phyloP scores from a whole-genome alignment of 2,113 vertebrate genomes.

The Oceanites oceanicus region DNA sequence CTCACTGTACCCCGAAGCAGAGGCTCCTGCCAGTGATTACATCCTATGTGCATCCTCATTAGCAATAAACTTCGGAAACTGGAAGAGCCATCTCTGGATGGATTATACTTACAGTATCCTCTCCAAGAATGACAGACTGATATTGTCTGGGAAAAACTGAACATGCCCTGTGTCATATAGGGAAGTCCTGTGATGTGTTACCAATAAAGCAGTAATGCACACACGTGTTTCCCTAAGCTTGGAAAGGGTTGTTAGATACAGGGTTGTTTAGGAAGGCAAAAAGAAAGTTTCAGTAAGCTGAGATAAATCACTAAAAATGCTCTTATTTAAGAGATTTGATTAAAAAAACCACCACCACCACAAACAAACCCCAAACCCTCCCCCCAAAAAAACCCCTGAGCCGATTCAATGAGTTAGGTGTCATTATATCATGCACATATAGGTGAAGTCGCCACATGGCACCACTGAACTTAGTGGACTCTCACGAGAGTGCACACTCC shows the following conservation, averaged over 20 bases:
- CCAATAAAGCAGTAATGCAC: not conserved
- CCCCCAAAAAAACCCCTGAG: not conserved
- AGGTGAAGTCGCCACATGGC: not conserved
- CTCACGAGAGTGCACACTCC: not conserved
- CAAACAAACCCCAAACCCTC: not conserved
- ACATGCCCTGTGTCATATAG: not conserved
- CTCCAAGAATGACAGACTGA: conserved; percentile 55
- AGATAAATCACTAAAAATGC: not conserved
- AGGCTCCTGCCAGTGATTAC: conserved; percentile 59
- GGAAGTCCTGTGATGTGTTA: not conserved
- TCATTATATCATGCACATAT: not conserved
- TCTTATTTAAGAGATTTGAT: not conserved
- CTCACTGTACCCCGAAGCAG: conserved; percentile 45
- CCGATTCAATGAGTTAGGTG: not conserved
- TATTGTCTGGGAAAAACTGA: conserved; percentile 4
- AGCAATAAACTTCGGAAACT: conserved; percentile 65
- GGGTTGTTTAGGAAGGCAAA: not conserved
- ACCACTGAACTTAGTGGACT: not conserved
- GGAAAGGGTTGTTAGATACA: not conserved
- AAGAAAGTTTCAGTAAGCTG: not conserved
- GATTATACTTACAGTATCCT: conserved; percentile 20
- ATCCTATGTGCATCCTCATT: conserved; percentile 67
- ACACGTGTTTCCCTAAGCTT: not conserved
- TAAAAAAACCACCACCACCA: not conserved
- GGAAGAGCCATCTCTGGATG: conserved; percentile 40